Percentiles rank a stretch among this genome's conserved stretches.
phyloP scores from a whole-genome alignment of 2,888 invertebrate species.

The Ecliptopera silaceata region DNA sequence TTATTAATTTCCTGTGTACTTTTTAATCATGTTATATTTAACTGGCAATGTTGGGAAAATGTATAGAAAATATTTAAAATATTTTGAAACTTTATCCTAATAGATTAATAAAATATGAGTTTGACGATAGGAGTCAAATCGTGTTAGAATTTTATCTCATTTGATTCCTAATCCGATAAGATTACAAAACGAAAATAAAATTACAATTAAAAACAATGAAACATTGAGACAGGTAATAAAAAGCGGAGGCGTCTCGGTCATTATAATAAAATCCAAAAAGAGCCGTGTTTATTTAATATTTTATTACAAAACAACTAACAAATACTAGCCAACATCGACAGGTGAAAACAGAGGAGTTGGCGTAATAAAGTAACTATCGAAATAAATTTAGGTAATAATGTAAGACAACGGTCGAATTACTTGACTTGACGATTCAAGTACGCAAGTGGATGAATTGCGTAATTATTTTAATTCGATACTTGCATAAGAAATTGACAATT shows the following conservation, averaged over 20 bases:
- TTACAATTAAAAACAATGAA: background rate
- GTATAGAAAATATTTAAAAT: too few relatives aligned
- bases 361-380: background rate
- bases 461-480: constrained; percentile 29
- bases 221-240: background rate
- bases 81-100: too few relatives aligned
- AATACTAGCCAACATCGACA: background rate
- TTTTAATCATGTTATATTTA: background rate
- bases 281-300: background rate
- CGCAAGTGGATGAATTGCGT: constrained; percentile 29
- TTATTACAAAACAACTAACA: background rate
- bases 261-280: constrained; percentile 3
- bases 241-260: background rate
- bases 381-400: background rate
- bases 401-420: background rate
- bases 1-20: background rate
- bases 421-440: background rate
- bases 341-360: too few relatives aligned
- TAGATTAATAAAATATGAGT: too few relatives aligned
- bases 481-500: constrained; percentile 43
- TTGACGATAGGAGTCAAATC: too few relatives aligned
- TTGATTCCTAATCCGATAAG: constrained; percentile 2
- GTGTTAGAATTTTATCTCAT: background rate
- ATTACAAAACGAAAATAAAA: background rate
- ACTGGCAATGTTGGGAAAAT: background rate